These are phyloP conservation scores for Noctua janthe DNA, from an alignment of 2,888 invertebrate genomes.

Conservation along the genomic window DNA sequence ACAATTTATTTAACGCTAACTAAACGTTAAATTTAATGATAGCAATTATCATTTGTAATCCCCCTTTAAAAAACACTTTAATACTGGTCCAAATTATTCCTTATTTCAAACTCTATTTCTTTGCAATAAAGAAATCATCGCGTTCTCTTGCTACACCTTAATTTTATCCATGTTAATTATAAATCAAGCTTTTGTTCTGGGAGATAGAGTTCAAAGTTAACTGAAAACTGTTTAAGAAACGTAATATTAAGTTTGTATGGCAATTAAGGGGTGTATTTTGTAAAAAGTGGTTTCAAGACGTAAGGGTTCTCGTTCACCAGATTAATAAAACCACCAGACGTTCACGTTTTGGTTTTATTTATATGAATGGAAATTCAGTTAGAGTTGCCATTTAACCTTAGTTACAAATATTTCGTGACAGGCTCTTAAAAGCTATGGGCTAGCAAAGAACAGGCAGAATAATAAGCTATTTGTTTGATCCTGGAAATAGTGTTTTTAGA, in stretches of 20 bases:
- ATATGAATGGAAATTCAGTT: not conserved
- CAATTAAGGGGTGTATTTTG: conserved; percentile 66
- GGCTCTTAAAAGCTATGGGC: not conserved
- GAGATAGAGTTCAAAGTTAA: conserved; percentile 40
- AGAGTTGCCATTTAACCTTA: not conserved
- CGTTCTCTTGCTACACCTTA: conserved; percentile 14
- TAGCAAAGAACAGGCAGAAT: not conserved
- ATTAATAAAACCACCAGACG: not conserved
- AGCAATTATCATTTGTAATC: conserved; percentile 61
- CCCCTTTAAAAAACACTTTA: conserved; percentile 35
- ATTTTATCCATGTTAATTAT: not conserved
- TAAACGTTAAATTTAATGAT: conserved; percentile 61
- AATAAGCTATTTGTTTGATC: not conserved
- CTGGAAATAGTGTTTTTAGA: not conserved
- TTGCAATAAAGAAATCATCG: conserved; percentile 53
- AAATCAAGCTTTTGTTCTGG: not conserved
- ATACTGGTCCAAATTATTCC: conserved; percentile 19
- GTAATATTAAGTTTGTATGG: conserved; percentile 50
- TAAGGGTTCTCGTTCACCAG: conserved; percentile 48
- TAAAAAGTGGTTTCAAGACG: conserved; percentile 56
- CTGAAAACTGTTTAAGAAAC: conserved; percentile 14
- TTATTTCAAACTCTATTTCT: conserved; percentile 52
- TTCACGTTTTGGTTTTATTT: not conserved
- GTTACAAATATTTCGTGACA: not conserved
- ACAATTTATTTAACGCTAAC: conserved; percentile 54